These are phyloP conservation scores for Numenius phaeopus DNA, from an alignment of 2,797 vertebrate species.

Conservation along the genomic window DNA sequence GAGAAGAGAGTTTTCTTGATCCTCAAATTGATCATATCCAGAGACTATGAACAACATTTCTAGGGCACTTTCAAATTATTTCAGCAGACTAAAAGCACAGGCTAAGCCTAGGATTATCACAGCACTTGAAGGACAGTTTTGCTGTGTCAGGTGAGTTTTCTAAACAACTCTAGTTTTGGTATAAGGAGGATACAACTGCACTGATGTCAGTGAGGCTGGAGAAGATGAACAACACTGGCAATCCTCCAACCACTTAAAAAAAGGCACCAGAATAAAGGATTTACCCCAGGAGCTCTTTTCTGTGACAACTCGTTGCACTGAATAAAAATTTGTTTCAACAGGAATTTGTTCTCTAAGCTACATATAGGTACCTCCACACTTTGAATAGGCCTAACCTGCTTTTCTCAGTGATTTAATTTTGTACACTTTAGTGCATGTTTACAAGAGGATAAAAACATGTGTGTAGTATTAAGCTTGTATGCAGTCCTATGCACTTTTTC, in stretches of 20 bases:
- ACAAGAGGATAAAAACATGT: not conserved
- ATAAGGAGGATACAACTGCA: not conserved
- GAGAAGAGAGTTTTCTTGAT: not conserved
- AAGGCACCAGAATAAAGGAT: slow-evolving; percentile 10
- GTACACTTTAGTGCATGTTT: not conserved
- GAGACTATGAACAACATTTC: not conserved
- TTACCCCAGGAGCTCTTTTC: not conserved
- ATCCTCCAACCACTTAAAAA: not conserved
- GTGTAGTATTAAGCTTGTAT: not conserved
- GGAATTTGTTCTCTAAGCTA: not conserved
- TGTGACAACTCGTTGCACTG: not conserved
- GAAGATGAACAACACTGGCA: not conserved
- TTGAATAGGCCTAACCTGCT: slow-evolving; percentile 14
- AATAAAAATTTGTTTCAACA: not conserved
- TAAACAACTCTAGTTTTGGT: not conserved
- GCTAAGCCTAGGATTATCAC: not conserved
- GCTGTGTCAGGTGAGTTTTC: not conserved
- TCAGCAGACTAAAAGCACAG: not conserved
- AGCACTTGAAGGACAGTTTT: not conserved
- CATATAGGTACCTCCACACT: not conserved
- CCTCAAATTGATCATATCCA: not conserved
- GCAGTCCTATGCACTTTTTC: not conserved
- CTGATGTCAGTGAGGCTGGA: not conserved
- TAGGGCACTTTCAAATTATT: not conserved
- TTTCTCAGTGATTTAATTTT: slow-evolving; percentile 13